Base-by-base conservation (phyloP, 1,140 invertebrate species). In the Drosophila tristis region DNA sequence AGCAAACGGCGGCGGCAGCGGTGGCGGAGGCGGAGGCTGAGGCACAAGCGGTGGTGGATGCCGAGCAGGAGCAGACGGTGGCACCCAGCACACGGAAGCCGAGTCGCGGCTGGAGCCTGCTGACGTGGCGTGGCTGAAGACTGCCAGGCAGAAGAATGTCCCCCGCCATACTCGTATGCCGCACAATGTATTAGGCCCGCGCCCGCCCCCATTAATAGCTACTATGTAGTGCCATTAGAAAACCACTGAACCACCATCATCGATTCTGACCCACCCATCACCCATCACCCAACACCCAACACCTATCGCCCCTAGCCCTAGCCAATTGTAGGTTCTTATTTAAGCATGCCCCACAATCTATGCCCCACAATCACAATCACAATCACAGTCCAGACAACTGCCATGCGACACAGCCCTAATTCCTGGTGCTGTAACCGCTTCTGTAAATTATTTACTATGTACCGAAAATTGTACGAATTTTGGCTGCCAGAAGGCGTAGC, bases 181-280 rank as follows among this genome's bases (percentile, higher is more conserved):
- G 80, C 85, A 71, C 76, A 90, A 89, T 90, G 84, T 89, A 89
- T 89, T 89, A 89, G 84, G 85, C 80, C 74, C 64, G 74, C 74
- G 81, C 73, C 62, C 4, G 5, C 0, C 50, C 62, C 53, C 84
- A 84, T 87, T 89, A 89, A 78, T 90, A 81, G 85, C 85, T 90
- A 90, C 85, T 90, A 80, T 90, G 85, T 90, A 90, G 85, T 90
- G 64, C 81, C 85, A 90, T 90, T 78, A 86, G 67, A 63, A 76
- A 61, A 4, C 51, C 51, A 16, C 11, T 20, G 1, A 15, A 20
- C 15, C 31, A 26, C 15, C 76, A 67, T 73, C 62, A 65, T 64
- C 50, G 63, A 67, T 43, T 64, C 77, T 63, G 60, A 70, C 47
- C 48, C 39, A 39, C 35, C 16, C n/a, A 25, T 20, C n/a, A 42